phyloP scores from a whole-genome alignment of 64 coral and sea anemone genomes.

The Stichodactyla helianthus region DNA sequence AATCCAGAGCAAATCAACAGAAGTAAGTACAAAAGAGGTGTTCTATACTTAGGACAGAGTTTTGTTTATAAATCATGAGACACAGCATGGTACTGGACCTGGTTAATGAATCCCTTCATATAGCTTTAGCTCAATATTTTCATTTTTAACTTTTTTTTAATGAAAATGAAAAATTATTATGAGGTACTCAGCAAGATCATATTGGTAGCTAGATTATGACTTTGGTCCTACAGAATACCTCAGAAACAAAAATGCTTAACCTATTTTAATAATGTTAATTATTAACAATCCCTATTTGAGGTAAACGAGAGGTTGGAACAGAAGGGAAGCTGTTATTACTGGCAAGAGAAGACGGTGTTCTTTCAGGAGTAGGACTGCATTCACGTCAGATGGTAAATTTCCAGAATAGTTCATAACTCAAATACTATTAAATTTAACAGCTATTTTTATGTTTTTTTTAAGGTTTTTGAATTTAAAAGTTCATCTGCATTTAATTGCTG shows the following conservation, averaged over 20 bases:
- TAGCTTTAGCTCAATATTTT: no score
- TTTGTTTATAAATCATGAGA: no score
- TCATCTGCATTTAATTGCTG: slow-evolving; percentile 78
- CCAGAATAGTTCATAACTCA: not conserved
- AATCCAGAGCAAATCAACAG: not conserved
- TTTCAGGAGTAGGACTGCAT: slow-evolving; percentile 71
- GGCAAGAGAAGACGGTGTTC: slow-evolving; percentile 71
- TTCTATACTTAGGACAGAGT: no score
- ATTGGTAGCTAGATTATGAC: no score
- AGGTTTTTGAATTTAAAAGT: slow-evolving; percentile 69
- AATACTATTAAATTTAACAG: not conserved
- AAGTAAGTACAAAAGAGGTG: not conserved
- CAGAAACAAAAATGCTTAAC: no score
- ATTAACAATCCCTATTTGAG: slow-evolving; percentile 23
- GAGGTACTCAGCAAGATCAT: no score
- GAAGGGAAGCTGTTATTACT: slow-evolving; percentile 70
- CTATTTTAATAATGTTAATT: no score
- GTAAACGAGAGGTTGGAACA: slow-evolving; percentile 76
- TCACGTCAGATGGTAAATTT: slow-evolving; percentile 54
- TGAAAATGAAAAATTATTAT: no score
- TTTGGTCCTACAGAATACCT: no score
- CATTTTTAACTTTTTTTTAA: no score
- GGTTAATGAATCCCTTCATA: no score
- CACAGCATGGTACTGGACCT: no score
- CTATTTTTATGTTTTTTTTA: not conserved